Evolutionary conservation across 2,113 vertebrate genomes (phyloP).

Genomic region (Urocolius indicus): DNA sequence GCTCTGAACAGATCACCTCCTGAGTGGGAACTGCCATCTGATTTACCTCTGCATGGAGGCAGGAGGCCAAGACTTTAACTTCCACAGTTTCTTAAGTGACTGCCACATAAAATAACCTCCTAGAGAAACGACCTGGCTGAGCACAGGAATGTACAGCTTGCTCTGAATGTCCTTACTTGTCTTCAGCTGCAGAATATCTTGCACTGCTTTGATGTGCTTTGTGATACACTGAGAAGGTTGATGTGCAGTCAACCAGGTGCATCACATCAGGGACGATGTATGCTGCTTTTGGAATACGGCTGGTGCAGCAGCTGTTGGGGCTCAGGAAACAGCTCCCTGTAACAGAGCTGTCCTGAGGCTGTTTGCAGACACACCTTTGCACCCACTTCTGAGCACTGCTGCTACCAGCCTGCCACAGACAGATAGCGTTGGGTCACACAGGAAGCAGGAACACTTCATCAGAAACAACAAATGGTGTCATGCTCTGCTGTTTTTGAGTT

Average conservation of each 20-base stretch:
- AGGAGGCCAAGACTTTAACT: neutral
- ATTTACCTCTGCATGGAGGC: neutral
- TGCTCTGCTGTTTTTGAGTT: neutral
- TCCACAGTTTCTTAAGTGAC: neutral
- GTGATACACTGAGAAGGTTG: neutral
- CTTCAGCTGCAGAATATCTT: neutral
- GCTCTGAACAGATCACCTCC: accelerated
- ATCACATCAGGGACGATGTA: neutral
- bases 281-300: neutral
- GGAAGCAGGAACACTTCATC: neutral
- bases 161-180: neutral
- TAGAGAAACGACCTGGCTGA: accelerated
- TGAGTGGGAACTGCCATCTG: neutral
- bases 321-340: neutral
- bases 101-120: neutral
- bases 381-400: accelerated
- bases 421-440: accelerated
- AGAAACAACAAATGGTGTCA: neutral
- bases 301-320: neutral
- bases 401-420: neutral
- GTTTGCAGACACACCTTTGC: neutral
- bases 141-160: accelerated
- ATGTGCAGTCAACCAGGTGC: neutral
- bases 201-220: neutral
- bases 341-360: accelerated